Base-by-base conservation (phyloP, 2,113 vertebrate genomes). In the Zosterops hypoxanthus region DNA sequence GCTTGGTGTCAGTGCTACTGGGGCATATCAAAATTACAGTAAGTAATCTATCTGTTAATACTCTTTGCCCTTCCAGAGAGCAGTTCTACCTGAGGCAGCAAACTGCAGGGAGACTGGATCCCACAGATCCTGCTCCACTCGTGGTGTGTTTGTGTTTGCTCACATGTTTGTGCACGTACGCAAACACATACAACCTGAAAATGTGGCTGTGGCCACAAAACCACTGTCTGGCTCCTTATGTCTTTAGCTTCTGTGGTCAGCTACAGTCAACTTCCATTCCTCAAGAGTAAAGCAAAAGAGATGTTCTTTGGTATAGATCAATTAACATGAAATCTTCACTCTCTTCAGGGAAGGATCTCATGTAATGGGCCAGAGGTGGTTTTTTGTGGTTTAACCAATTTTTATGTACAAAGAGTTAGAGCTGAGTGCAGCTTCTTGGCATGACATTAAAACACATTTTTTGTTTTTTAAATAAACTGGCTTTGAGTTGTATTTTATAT, bases 381-480 rank as follows among this genome's bases (percentile, higher is more conserved):
- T 95, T 92, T 92, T 77, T 86, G 89, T 90, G 78, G 93, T 90
- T 94, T 81, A 56, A 91, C 56, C n/a, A 64, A 6, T 60, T 96
- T 87, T 82, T 94, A 61, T 49, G 76, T 73, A 71, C 73, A 96
- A 91, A 95, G 79, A 69, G 36, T 36, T 86, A 84, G 88, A 86
- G 68, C 82, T 85, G 61, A 16, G 1, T 92, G 81, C 11, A 2
- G 59, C 59, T 77, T 91, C 78, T 76, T 89, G 85, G 70, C 73
- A 71, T 69, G 44, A 61, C 31, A 46, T 89, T 81, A 93, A 95
- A 95, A 93, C 21, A 2, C 26, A 42, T 44, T 68, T 71, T n/a
- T 73, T 70, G 36, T 72, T 23, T 3, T 10, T 8, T 14, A 39
- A 18, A 36, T 3, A 56, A 94, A 47, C 23, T 91, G 33, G 13